A percentile compares a stretch with the other conserved stretches of the same genome.
Evolutionary conservation across 2,797 vertebrate genomes (phyloP).

Genomic region (Chiloscyllium punctatum): DNA sequence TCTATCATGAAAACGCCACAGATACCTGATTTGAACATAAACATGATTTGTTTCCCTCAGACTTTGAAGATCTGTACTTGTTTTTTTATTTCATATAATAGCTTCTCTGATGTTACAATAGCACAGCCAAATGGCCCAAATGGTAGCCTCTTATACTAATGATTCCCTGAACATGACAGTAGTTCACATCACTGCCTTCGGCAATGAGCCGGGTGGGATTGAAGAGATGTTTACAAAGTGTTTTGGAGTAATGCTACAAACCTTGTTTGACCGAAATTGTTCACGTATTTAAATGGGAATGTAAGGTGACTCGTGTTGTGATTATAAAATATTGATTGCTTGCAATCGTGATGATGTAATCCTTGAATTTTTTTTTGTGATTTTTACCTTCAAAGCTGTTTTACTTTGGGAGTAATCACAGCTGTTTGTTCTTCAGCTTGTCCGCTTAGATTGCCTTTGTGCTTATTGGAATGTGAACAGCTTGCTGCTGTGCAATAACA

Average conservation of each 20-base stretch:
- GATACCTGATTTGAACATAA: not conserved
- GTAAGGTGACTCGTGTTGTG: not conserved
- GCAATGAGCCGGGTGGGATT: not conserved
- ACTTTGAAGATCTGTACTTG: not conserved
- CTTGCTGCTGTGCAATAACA: constrained; percentile 65
- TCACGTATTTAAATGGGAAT: not conserved
- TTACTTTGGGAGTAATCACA: constrained; percentile 39
- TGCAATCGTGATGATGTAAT: not conserved
- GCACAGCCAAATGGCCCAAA: not conserved
- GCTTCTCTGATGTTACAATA: not conserved
- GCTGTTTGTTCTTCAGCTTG: constrained; percentile 60
- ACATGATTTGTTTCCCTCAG: too few species aligned
- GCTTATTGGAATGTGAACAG: constrained; percentile 87
- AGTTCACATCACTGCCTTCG: not conserved
- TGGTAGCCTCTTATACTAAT: not conserved
- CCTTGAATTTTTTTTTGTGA: not conserved
- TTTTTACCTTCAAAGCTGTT: not conserved
- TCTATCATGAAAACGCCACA: not conserved
- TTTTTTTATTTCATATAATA: not conserved
- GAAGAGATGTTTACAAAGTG: not conserved
- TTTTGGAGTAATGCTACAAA: not conserved
- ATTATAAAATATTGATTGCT: not conserved
- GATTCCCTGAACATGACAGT: not conserved
- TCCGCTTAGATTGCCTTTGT: constrained; percentile 80
- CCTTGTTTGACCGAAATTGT: not conserved